These are phyloP conservation scores for Myodes glareolus DNA, from an alignment of 2,113 vertebrate genomes.

Conservation along the genomic window DNA sequence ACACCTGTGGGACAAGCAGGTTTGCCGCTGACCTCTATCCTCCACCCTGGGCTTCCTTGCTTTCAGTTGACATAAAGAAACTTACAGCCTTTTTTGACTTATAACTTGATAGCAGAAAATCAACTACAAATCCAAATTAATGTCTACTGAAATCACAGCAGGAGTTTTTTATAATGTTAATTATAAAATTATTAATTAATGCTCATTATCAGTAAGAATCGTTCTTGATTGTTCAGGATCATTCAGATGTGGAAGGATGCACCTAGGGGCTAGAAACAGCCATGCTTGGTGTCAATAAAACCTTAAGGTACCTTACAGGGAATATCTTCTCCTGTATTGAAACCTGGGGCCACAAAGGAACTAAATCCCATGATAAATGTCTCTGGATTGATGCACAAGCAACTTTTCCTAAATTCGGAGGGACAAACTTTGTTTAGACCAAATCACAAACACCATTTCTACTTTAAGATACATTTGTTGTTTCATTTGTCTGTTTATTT, in stretches of 20 bases:
- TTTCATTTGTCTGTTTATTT: not conserved
- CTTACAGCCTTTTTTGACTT: constrained; percentile 51
- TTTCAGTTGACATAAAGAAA: constrained; percentile 64
- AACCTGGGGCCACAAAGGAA: not conserved
- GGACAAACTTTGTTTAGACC: not conserved
- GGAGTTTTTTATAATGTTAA: not conserved
- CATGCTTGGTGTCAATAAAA: not conserved
- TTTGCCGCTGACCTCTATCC: too few species aligned
- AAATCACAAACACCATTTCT: not conserved
- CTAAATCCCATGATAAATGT: constrained; percentile 44
- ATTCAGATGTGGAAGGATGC: not conserved
- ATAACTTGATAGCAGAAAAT: constrained; percentile 54
- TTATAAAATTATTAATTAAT: not conserved
- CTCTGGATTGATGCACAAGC: not conserved
- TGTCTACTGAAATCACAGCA: constrained; percentile 75
- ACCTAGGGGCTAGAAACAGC: not conserved
- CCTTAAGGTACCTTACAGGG: not conserved
- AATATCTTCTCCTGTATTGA: not conserved
- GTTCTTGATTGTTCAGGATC: not conserved
- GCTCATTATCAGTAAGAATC: not conserved
- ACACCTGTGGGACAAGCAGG: not conserved
- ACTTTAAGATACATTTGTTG: not conserved
- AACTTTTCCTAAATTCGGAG: not conserved
- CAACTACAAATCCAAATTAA: constrained; percentile 63
- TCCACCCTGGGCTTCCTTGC: too few species aligned